Percentiles rank a stretch among this genome's conserved stretches.
These are phyloP conservation scores for Morone saxatilis DNA, from an alignment of 2,113 vertebrate genomes.

Conservation along the genomic window DNA sequence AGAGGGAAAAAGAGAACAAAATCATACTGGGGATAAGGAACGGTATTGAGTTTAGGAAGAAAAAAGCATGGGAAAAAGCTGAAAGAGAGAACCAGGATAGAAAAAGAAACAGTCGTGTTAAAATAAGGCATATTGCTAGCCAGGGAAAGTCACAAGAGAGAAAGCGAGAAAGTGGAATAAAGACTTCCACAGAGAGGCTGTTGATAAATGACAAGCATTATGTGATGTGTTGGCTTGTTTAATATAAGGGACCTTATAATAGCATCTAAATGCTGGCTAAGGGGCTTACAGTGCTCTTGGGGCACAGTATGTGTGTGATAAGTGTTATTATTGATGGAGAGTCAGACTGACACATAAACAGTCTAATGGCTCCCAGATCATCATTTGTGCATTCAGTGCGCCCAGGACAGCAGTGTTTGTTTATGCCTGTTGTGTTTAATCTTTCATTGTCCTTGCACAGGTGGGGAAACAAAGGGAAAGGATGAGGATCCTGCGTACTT, in stretches of 20 bases:
- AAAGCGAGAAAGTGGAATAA: conserved; percentile 46
- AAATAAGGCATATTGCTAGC: conserved; percentile 58
- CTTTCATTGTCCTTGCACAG: conserved; percentile 45
- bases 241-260: conserved; percentile 71
- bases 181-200: conserved; percentile 49
- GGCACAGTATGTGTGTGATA: conserved; percentile 62
- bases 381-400: conserved; percentile 50
- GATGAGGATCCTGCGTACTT: neutral
- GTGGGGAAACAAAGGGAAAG: conserved; percentile 24
- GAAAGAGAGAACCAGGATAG: conserved; percentile 67
- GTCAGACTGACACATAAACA: conserved; percentile 68
- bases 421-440: conserved; percentile 38
- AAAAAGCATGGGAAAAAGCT: conserved; percentile 40
- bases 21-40: conserved; percentile 48
- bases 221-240: conserved; percentile 72
- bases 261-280: conserved; percentile 71
- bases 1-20: conserved; percentile 20
- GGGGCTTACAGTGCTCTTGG: conserved; percentile 47
- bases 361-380: conserved; percentile 74
- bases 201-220: conserved; percentile 71
- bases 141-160: conserved; percentile 35
- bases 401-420: conserved; percentile 56
- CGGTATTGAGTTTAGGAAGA: conserved; percentile 23
- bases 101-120: conserved; percentile 54
- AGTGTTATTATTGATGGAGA: conserved; percentile 72